A percentile compares a stretch with the other conserved stretches of the same genome.
These are phyloP conservation scores for Latheticus oryzae DNA, from an alignment of 2,888 invertebrate species.

Conservation along the genomic window DNA sequence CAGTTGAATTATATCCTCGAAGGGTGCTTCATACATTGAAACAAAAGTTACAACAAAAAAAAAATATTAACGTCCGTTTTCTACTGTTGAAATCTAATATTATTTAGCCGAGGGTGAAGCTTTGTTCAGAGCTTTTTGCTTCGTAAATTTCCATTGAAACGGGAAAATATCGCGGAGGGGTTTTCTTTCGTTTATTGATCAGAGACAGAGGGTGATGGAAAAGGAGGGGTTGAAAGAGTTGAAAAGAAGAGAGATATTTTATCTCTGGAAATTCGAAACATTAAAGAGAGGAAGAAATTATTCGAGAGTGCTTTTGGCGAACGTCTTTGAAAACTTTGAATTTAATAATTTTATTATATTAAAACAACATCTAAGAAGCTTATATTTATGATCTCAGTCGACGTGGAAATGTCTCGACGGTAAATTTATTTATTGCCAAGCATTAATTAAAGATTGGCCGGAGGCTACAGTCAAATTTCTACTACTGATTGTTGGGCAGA, in stretches of 20 bases:
- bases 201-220: constrained; percentile 38
- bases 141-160: constrained; percentile 33
- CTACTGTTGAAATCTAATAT: constrained; percentile 40
- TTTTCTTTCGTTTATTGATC: constrained; percentile 41
- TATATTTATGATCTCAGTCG: constrained; percentile 30
- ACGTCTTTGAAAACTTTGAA: constrained; percentile 39
- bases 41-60: constrained; percentile 28
- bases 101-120: constrained; percentile 20
- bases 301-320: constrained; percentile 35
- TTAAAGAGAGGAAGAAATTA: constrained; percentile 40
- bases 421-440: constrained; percentile 29
- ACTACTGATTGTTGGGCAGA: too few relatives aligned
- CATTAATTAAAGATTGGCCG: constrained; percentile 25
- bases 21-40: constrained; percentile 40
- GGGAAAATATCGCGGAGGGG: constrained; percentile 32
- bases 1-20: constrained; percentile 42
- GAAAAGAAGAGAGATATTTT: constrained; percentile 41
- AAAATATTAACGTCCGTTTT: constrained; percentile 27
- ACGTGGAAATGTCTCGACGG: constrained; percentile 23
- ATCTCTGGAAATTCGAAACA: constrained; percentile 41
- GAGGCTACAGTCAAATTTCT: constrained; percentile 4
- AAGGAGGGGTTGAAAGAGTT: constrained; percentile 43
- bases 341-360: constrained; percentile 38
- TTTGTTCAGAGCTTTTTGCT: constrained; percentile 23
- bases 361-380: constrained; percentile 24